phyloP scores from a whole-genome alignment of 2,888 invertebrate species.

The Copidosoma aretas region DNA sequence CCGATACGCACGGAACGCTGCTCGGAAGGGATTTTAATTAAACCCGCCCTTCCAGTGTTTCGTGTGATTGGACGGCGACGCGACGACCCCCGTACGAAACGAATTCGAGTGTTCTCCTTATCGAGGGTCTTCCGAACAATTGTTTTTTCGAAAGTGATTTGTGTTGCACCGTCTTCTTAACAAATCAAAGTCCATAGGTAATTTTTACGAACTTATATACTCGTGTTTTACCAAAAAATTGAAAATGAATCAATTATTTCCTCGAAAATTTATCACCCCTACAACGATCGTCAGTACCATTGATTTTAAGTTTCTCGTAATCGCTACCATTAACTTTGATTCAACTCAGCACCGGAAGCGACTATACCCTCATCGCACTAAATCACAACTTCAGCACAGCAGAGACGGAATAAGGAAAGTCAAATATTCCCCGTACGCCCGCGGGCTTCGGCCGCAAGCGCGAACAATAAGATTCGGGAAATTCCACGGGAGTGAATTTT shows the following conservation, averaged over 20 bases:
- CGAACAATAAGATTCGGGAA: conserved; percentile 12
- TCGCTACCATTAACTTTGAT: too few species aligned
- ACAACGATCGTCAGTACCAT: too few species aligned
- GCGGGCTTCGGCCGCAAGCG: conserved; percentile 29
- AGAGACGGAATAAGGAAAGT: conserved; percentile 12
- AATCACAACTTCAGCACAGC: conserved; percentile 18
- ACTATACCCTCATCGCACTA: conserved; percentile 10
- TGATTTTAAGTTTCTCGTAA: too few species aligned
- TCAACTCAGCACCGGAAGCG: background rate
- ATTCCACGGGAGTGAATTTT: conserved; percentile 20
- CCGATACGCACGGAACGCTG: conserved; percentile 42
- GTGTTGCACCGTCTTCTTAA: conserved; percentile 9
- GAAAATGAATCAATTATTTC: too few species aligned
- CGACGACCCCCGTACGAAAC: conserved; percentile 28
- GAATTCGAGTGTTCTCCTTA: conserved; percentile 11
- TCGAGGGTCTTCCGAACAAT: background rate
- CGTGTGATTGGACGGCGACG: conserved; percentile 58
- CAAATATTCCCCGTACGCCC: conserved; percentile 26
- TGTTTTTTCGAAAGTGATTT: conserved; percentile 5
- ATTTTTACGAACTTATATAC: too few species aligned
- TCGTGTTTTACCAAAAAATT: too few species aligned
- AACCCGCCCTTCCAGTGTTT: conserved; percentile 62
- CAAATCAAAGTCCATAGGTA: conserved; percentile 4
- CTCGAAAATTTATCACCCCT: too few species aligned
- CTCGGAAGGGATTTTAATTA: conserved; percentile 60